Base-by-base conservation (phyloP, 2,113 vertebrate genomes). In the Phalacrocorax aristotelis region DNA sequence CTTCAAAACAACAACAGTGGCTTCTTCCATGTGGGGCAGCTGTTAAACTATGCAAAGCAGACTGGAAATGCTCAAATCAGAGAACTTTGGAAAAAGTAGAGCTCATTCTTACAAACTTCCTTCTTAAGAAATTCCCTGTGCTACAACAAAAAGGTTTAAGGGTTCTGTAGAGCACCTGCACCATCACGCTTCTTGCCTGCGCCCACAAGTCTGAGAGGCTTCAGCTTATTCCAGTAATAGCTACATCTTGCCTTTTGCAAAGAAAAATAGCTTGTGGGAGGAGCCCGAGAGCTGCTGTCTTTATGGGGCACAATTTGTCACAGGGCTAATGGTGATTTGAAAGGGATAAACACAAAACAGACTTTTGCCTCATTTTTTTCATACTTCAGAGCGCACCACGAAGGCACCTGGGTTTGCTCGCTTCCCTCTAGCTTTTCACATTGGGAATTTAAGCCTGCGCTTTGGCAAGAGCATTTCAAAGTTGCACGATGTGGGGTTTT, bases 391-490 rank as follows among this genome's bases (percentile, higher is more conserved):
- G 11, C 1, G 18, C 8, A 64, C 68, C 42, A 13, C 5, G 34
- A 83, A 38, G 68, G 34, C 48, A 34, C 29, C 22, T 14, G 38
- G 20, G 36, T 48, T 76, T 79, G 69, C 54, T 83, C 32, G 4
- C 42, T 49, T 79, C 61, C 48, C 66, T 72, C 49, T 11, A 52
- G 44, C 44, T 49, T 25, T 65, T 48, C 46, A 21, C 40, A 15
- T 0, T 2, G 27, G 44, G 44, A 79, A 76, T 82, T n/a, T 15
- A 51, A 52, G 48, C 4, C 69, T 21, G 57, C 0, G 0, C 60
- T 83, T 80, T 21, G 32, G 42, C 60, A 91, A 95, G 65, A 65
- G 77, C 74, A 49, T 78, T 81, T 84, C 77, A 42, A 74, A 94
- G 71, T 7, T 49, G 52, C 65, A 25, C 4, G 4, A 8, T 32